Percentiles rank a stretch among this genome's conserved stretches.
Conservation (phyloP, 2,797 vertebrate species). For the Gorsachius magnificus region DNA sequence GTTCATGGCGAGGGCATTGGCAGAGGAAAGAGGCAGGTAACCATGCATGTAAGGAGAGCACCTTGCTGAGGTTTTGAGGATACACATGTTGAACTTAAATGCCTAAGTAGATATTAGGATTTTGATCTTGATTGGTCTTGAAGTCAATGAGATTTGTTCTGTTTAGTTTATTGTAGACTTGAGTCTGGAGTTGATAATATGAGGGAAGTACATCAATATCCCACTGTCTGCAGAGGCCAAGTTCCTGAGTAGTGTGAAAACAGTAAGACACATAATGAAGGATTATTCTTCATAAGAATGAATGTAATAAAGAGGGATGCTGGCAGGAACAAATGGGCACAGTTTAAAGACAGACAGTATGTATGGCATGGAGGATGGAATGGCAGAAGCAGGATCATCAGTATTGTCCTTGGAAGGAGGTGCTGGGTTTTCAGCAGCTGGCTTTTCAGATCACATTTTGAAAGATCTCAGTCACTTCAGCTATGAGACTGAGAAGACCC, state of each 20-base stretch:
- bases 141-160: not conserved
- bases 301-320: not conserved
- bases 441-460: not conserved
- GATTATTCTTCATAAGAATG: not conserved
- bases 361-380: not conserved
- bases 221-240: not conserved
- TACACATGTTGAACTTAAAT: not conserved
- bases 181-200: not conserved
- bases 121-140: not conserved
- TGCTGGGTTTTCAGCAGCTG: not conserved
- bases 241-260: not conserved
- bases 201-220: not conserved
- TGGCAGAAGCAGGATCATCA: not conserved
- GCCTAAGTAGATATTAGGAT: not conserved
- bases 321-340: not conserved
- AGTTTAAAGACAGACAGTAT: not conserved
- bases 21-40: not conserved
- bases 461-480: not conserved
- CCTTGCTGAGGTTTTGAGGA: not conserved
- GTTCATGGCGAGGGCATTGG: not conserved
- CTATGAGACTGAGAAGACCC: not conserved
- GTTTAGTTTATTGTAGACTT: not conserved
- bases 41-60: not conserved
- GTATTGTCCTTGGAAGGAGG: not conserved
- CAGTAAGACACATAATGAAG: not conserved